Evolutionary conservation across 2,888 invertebrate species (phyloP).

Genomic region (Drosophila melanocephala): DNA sequence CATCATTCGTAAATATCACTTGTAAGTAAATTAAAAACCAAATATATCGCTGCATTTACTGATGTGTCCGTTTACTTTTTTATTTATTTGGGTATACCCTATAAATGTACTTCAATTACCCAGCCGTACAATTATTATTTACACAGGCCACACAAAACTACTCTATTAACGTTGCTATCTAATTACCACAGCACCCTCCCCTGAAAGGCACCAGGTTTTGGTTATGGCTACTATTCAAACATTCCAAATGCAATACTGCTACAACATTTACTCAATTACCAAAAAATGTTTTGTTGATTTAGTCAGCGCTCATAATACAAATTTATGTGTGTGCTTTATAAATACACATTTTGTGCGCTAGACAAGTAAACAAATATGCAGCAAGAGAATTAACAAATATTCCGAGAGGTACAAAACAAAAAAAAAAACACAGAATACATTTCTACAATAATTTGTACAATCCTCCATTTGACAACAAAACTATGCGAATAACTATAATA

Average conservation of each 20-base stretch:
- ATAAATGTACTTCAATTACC: slow-evolving; percentile 50
- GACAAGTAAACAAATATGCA: slow-evolving; percentile 59
- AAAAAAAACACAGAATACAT: slow-evolving; percentile 17
- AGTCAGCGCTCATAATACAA: slow-evolving; percentile 70
- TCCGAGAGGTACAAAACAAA: slow-evolving; percentile 17
- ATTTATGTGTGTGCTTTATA: slow-evolving; percentile 64
- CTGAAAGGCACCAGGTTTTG: slow-evolving; percentile 3
- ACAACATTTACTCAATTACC: slow-evolving; percentile 43
- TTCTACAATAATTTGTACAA: slow-evolving; percentile 38
- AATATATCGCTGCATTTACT: neutral
- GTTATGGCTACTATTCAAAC: slow-evolving; percentile 2
- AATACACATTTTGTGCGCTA: slow-evolving; percentile 70
- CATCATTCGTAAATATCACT: neutral
- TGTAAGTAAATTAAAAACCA: neutral
- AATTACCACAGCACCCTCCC: slow-evolving; percentile 43
- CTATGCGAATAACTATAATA: slow-evolving; percentile 56
- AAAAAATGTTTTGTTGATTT: slow-evolving; percentile 63
- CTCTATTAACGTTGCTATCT: slow-evolving; percentile 58
- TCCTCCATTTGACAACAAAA: slow-evolving; percentile 67
- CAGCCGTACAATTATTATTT: slow-evolving; percentile 51
- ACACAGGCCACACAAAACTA: slow-evolving; percentile 41
- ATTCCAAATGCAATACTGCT: neutral
- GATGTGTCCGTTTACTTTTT: neutral
- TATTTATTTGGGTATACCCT: slow-evolving; percentile 10
- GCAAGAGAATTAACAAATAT: slow-evolving; percentile 47